These are phyloP conservation scores for Xylocopa sonorina DNA, from an alignment of 1,140 invertebrate species.

Conservation along the genomic window DNA sequence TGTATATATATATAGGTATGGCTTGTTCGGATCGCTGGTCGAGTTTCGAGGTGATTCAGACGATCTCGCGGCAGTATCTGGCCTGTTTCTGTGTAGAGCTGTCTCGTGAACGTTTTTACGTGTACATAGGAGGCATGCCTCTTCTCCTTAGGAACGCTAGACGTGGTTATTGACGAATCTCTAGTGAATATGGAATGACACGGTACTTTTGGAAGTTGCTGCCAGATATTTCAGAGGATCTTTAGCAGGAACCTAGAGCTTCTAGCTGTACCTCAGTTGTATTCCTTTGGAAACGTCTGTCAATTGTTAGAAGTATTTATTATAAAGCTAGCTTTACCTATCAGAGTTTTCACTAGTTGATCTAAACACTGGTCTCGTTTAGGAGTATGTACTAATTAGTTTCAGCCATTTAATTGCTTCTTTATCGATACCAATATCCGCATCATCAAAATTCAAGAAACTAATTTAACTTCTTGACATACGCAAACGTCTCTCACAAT, in stretches of 20 bases:
- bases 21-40: not conserved
- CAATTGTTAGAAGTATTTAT: no score
- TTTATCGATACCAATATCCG: no score
- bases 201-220: not conserved
- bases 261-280: no score
- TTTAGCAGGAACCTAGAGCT: not conserved
- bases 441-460: no score
- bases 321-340: no score
- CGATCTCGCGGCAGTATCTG: not conserved
- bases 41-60: not conserved
- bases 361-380: no score
- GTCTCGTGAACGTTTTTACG: not conserved
- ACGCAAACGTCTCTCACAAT: no score
- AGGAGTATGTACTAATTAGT: no score
- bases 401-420: no score
- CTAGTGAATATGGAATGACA: not conserved
- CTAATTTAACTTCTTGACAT: no score
- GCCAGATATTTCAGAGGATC: not conserved
- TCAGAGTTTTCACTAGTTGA: no score
- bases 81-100: not conserved
- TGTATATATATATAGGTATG: not conserved
- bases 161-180: not conserved
- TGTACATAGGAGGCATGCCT: slow-evolving; percentile 14
- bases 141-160: not conserved
- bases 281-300: no score